Evolutionary conservation across 2,888 invertebrate species (phyloP).

Genomic region (Drosophila mayaguana): DNA sequence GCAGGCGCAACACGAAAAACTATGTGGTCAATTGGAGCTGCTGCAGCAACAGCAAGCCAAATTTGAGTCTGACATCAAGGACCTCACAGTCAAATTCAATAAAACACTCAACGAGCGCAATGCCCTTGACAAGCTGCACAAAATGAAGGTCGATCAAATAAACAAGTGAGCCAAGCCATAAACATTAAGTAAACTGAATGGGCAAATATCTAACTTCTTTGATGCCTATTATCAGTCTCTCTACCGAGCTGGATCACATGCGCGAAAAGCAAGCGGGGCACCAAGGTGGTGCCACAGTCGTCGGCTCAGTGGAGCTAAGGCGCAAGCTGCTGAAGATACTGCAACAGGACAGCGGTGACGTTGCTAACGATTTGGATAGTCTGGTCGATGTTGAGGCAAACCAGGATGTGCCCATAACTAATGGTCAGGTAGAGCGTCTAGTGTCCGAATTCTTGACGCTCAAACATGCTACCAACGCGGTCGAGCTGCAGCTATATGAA

Average conservation of each 20-base stretch:
- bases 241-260: constrained; percentile 68
- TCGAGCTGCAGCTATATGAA: constrained; percentile 84
- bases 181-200: neutral
- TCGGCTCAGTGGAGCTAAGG: constrained; percentile 78
- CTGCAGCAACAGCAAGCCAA: constrained; percentile 71
- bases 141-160: constrained; percentile 83
- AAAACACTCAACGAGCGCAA: constrained; percentile 81
- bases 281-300: constrained; percentile 15
- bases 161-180: constrained; percentile 60
- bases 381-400: constrained; percentile 79
- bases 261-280: constrained; percentile 67
- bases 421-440: constrained; percentile 82
- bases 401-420: constrained; percentile 75
- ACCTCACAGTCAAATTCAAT: constrained; percentile 70
- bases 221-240: constrained; percentile 44
- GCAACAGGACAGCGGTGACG: constrained; percentile 72
- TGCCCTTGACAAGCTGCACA: constrained; percentile 82
- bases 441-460: constrained; percentile 82
- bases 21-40: constrained; percentile 71
- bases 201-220: neutral
- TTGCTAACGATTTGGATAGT: constrained; percentile 81
- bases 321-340: constrained; percentile 83
- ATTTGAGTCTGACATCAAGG: constrained; percentile 79
- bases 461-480: constrained; percentile 80
- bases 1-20: constrained; percentile 77